These are phyloP conservation scores for Fregata magnificens DNA, from an alignment of 2,113 vertebrate genomes.

Conservation along the genomic window DNA sequence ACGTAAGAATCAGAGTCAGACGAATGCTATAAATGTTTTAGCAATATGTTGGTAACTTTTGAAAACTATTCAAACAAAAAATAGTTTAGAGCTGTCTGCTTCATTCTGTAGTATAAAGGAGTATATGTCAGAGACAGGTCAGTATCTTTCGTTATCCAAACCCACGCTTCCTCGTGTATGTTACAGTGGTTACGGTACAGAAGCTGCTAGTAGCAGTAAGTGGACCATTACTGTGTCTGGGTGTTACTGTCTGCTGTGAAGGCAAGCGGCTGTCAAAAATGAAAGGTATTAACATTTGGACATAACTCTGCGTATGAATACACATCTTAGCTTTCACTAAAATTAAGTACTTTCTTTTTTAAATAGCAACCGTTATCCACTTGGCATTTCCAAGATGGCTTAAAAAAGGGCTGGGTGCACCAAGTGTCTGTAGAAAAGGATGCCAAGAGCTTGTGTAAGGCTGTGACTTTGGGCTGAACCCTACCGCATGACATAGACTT, in stretches of 20 bases:
- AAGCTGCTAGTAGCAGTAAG: not conserved
- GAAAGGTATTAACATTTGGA: not conserved
- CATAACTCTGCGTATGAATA: not conserved
- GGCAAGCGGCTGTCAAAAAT: not conserved
- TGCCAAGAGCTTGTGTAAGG: not conserved
- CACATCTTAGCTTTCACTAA: not conserved
- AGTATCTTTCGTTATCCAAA: not conserved
- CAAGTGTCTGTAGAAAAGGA: not conserved
- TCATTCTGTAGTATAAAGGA: not conserved
- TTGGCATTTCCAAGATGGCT: not conserved
- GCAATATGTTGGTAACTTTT: not conserved
- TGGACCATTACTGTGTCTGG: not conserved
- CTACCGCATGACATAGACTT: not conserved
- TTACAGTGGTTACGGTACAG: not conserved
- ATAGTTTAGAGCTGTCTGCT: not conserved
- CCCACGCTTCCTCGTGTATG: fast-evolving
- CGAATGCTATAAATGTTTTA: not conserved
- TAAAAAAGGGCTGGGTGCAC: not conserved
- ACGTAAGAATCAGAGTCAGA: not conserved
- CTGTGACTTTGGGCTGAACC: not conserved
- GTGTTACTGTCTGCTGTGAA: not conserved
- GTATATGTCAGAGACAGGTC: not conserved
- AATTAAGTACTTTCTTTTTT: not conserved
- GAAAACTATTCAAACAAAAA: not conserved
- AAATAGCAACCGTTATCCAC: not conserved